Percentiles rank a stretch among this genome's conserved stretches.
phyloP scores from a whole-genome alignment of 2,888 invertebrate genomes.

The Sipunculus nudus region DNA sequence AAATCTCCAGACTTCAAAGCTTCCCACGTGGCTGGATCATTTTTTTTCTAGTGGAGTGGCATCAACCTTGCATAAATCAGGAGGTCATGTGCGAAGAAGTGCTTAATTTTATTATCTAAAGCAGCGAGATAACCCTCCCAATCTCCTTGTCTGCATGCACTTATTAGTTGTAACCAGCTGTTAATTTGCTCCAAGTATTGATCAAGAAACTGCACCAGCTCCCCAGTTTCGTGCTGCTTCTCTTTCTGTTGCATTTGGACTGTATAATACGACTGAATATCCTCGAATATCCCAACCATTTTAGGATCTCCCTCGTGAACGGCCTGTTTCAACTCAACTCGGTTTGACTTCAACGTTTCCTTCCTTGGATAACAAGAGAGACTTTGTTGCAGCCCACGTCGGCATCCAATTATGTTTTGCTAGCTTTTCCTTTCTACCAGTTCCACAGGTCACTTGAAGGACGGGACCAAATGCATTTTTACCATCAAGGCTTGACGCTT shows the following conservation, averaged over 20 bases:
- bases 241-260: not conserved
- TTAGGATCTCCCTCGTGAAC: not conserved
- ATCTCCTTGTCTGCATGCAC: constrained; percentile 16
- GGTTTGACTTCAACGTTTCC: too few relatives aligned
- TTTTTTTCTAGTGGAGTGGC: constrained; percentile 21
- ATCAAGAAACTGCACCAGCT: constrained; percentile 17
- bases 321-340: not conserved
- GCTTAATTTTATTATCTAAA: constrained; percentile 19
- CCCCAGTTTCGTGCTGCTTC: not conserved
- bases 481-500: too few relatives aligned
- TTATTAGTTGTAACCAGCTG: constrained; percentile 15
- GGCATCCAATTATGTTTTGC: too few relatives aligned
- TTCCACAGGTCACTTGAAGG: too few relatives aligned
- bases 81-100: constrained; percentile 23
- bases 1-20: constrained; percentile 21
- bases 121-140: constrained; percentile 19
- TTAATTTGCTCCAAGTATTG: constrained; percentile 10
- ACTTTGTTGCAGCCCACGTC: too few relatives aligned
- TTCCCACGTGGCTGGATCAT: constrained; percentile 22
- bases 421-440: too few relatives aligned
- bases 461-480: too few relatives aligned
- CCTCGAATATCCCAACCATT: not conserved
- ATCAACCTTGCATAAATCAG: constrained; percentile 20
- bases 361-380: too few relatives aligned
- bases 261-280: constrained; percentile 1